A percentile compares a stretch with the other conserved stretches of the same genome.
Conservation (phyloP, 2,113 vertebrate species). For the Rynchops niger region DNA sequence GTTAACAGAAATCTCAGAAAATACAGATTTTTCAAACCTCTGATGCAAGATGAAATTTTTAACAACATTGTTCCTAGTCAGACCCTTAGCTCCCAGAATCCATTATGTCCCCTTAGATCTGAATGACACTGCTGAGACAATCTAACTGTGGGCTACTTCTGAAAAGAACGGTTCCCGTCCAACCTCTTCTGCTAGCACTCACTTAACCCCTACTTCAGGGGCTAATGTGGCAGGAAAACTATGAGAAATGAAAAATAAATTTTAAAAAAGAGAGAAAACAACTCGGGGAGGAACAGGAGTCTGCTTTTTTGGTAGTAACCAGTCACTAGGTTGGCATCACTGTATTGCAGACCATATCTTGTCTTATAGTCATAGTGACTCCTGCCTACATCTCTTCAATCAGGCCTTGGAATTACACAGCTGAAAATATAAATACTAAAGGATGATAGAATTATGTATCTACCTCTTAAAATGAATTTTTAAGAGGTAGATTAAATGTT, state of each 20-base stretch:
- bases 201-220: not conserved
- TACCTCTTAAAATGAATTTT: not conserved
- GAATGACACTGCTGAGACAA: not conserved
- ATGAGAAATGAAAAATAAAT: not conserved
- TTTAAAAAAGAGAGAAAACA: not conserved
- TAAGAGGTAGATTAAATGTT: not conserved
- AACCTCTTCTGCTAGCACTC: not conserved
- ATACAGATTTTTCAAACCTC: not conserved
- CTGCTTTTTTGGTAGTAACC: not conserved
- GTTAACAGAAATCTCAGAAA: not conserved
- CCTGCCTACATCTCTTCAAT: not conserved
- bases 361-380: not conserved
- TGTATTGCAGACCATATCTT: not conserved
- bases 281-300: rapidly evolving
- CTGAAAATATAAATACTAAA: not conserved
- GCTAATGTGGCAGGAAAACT: not conserved
- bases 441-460: not conserved
- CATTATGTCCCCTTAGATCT: not conserved
- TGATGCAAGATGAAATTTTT: not conserved
- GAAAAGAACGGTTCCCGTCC: not conserved
- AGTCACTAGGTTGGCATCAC: not conserved
- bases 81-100: not conserved
- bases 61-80: not conserved
- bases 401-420: not conserved
- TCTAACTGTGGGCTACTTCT: not conserved